Percentiles rank a stretch among this genome's conserved stretches.
phyloP scores from a whole-genome alignment of 2,888 invertebrate species.

The Limnephilus lunatus region DNA sequence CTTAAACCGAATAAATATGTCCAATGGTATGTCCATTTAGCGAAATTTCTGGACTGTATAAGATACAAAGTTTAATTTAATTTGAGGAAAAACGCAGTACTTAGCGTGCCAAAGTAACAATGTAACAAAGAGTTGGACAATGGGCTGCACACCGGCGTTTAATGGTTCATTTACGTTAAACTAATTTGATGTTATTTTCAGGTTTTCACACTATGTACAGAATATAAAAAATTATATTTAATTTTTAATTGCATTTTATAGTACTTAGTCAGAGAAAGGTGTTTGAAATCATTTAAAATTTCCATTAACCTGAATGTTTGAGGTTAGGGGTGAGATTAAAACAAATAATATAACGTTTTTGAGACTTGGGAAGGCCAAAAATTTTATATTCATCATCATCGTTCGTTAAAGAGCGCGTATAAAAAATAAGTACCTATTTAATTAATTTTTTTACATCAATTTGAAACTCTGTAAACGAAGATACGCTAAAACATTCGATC shows the following conservation, averaged over 20 bases:
- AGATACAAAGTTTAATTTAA: not conserved
- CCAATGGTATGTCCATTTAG: not conserved
- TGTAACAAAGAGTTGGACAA: not conserved
- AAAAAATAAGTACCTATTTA: too few relatives aligned
- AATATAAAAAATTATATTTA: not conserved
- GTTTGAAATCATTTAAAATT: not conserved
- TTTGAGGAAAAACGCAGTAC: not conserved
- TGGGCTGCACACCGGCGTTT: not conserved
- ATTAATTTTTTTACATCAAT: too few relatives aligned
- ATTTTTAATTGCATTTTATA: not conserved
- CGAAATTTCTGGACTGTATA: not conserved
- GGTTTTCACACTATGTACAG: not conserved
- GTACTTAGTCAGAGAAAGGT: not conserved
- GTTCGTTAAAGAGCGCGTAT: too few relatives aligned
- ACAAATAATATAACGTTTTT: too few relatives aligned
- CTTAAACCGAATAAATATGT: not conserved
- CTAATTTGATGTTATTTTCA: not conserved
- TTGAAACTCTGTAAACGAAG: too few relatives aligned
- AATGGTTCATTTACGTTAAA: not conserved
- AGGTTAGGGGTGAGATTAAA: too few relatives aligned
- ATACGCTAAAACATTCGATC: too few relatives aligned
- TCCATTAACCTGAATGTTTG: too few relatives aligned
- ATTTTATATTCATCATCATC: too few relatives aligned
- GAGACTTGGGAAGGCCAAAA: too few relatives aligned
- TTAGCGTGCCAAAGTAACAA: not conserved